phyloP scores from a whole-genome alignment of 1,140 invertebrate species.

The Drosophila arizonae region DNA sequence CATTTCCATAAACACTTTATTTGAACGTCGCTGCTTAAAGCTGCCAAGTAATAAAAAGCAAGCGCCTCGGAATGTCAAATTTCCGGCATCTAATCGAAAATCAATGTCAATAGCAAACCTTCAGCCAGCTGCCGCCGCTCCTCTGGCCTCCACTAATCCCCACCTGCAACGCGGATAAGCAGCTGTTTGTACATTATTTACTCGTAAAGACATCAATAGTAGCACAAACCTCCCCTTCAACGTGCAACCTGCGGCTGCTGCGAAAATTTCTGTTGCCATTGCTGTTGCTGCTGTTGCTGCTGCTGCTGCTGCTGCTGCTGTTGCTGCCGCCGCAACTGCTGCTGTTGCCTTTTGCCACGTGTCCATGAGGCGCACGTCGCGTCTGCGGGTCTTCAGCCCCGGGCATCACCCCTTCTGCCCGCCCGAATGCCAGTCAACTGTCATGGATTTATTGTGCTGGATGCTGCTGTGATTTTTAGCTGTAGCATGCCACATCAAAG shows the following conservation, averaged over 20 bases:
- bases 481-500: constrained; percentile 77
- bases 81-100: constrained; percentile 73
- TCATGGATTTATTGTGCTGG: constrained; percentile 75
- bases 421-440: constrained; percentile 66
- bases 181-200: constrained; percentile 82
- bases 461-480: constrained; percentile 71
- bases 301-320: constrained; percentile 26
- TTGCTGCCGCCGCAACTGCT: not conserved
- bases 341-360: constrained; percentile 40
- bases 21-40: constrained; percentile 47
- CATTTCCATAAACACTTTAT: constrained; percentile 55
- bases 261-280: constrained; percentile 26
- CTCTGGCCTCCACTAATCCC: not conserved
- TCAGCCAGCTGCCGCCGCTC: not conserved
- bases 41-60: constrained; percentile 45
- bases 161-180: constrained; percentile 65
- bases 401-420: not conserved
- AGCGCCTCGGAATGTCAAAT: constrained; percentile 56
- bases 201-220: constrained; percentile 77
- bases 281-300: not conserved
- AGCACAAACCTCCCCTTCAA: constrained; percentile 4
- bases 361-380: constrained; percentile 39
- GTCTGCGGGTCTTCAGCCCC: constrained; percentile 33
- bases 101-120: constrained; percentile 61
- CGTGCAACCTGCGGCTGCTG: constrained; percentile 16